Conservation (phyloP, 2,797 vertebrate species). For the Carcharodon carcharias region DNA sequence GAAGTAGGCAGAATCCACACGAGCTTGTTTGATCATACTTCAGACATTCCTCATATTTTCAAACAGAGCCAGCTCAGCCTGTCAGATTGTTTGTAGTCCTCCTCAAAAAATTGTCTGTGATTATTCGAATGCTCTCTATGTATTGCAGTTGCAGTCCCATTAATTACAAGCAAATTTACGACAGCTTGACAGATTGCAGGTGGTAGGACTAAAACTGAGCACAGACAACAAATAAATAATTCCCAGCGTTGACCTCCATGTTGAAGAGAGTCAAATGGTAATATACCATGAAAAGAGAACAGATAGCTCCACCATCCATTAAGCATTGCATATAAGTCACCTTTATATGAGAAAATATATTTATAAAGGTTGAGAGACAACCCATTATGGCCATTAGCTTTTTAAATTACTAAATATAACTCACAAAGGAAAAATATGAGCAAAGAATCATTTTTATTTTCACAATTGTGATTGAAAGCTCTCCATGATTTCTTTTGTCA, state of each 20-base stretch:
- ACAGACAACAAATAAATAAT: conserved; percentile 40
- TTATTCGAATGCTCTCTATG: neutral
- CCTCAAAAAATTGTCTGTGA: conserved; percentile 1
- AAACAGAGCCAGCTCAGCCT: neutral
- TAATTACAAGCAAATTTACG: conserved; percentile 45
- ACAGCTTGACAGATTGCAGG: conserved; percentile 50
- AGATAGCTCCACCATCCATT: neutral
- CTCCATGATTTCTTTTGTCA: neutral
- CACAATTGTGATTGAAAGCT: neutral
- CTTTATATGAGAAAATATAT: neutral
- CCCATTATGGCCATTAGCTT: neutral
- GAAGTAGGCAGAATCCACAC: conserved; percentile 9
- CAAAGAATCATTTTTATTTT: neutral
- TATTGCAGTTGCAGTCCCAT: conserved; percentile 37
- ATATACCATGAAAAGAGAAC: neutral
- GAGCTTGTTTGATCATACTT: conserved; percentile 3
- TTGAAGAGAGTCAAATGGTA: neutral
- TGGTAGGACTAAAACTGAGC: conserved; percentile 49
- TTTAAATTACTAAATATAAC: neutral
- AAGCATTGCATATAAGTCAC: neutral
- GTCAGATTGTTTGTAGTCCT: conserved; percentile 2
- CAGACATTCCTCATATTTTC: conserved; percentile 14
- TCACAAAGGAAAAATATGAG: neutral
- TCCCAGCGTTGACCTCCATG: conserved; percentile 1
- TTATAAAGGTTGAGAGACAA: neutral